Percentiles rank a stretch among this genome's conserved stretches.
Conservation (phyloP, 2,888 invertebrate genomes). For the Linnaemya vulpina region DNA sequence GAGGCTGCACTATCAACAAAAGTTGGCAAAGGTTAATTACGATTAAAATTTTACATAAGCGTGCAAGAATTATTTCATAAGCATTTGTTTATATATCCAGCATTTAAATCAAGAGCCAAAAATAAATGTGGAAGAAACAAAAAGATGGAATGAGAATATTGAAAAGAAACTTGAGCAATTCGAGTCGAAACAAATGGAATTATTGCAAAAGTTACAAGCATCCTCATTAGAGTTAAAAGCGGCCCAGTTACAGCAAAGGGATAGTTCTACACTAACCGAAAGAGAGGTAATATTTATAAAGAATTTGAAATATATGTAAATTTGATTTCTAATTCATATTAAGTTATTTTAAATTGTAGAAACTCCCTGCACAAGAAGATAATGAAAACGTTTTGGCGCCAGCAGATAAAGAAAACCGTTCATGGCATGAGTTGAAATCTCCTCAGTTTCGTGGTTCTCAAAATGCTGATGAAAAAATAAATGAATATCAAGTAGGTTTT, state of each 20-base stretch:
- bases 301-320: background rate
- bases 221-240: constrained; percentile 65
- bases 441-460: background rate
- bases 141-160: constrained; percentile 76
- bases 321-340: background rate
- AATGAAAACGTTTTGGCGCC: background rate
- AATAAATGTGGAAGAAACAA: constrained; percentile 71
- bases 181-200: constrained; percentile 77
- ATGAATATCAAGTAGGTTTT: background rate
- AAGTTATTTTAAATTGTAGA: constrained; percentile 1
- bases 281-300: constrained; percentile 18
- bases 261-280: background rate
- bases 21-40: constrained; percentile 77
- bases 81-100: constrained; percentile 65
- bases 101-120: constrained; percentile 71
- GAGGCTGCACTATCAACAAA: constrained; percentile 78
- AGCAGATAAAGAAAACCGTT: background rate
- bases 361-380: background rate
- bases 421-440: background rate
- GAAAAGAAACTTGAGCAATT: constrained; percentile 78
- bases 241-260: constrained; percentile 11
- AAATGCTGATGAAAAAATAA: background rate
- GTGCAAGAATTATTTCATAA: background rate
- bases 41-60: background rate
- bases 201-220: constrained; percentile 76